phyloP scores from a whole-genome alignment of 1,140 invertebrate species.

The Caerostris darwini region DNA sequence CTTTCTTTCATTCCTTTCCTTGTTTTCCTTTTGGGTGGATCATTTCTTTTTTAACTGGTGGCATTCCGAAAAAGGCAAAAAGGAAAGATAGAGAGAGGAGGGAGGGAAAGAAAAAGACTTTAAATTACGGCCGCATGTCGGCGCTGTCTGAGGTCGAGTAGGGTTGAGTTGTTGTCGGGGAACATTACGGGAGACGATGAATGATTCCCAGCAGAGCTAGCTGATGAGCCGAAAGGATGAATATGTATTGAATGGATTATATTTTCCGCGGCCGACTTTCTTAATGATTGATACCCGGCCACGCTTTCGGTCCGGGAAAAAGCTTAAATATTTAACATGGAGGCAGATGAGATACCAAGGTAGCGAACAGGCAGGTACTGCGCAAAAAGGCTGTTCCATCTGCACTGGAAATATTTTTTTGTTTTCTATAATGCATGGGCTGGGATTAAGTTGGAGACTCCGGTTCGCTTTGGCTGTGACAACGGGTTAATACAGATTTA shows the following conservation, averaged over 20 bases:
- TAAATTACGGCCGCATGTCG: slow-evolving; percentile 75
- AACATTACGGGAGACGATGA: slow-evolving; percentile 68
- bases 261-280: slow-evolving; percentile 74
- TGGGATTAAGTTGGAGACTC: slow-evolving; percentile 65
- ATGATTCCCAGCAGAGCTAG: slow-evolving; percentile 75
- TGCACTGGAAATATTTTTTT: slow-evolving; percentile 68
- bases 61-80: slow-evolving; percentile 28
- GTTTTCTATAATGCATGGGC: slow-evolving; percentile 72
- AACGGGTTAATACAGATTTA: slow-evolving; percentile 77
- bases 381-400: slow-evolving; percentile 69
- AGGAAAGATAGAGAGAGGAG: not conserved
- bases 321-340: slow-evolving; percentile 77
- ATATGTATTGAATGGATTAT: slow-evolving; percentile 77
- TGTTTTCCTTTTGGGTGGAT: not conserved
- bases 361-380: slow-evolving; percentile 9
- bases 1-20: not conserved
- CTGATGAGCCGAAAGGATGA: slow-evolving; percentile 77
- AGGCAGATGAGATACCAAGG: slow-evolving; percentile 65
- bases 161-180: slow-evolving; percentile 63
- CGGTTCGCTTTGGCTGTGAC: slow-evolving; percentile 54
- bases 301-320: slow-evolving; percentile 59
- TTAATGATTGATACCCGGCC: slow-evolving; percentile 73
- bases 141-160: slow-evolving; percentile 72
- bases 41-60: slow-evolving; percentile 68
- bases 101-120: slow-evolving; percentile 55